phyloP scores from a whole-genome alignment of 1,140 invertebrate genomes.

The Drosophila simulans region DNA sequence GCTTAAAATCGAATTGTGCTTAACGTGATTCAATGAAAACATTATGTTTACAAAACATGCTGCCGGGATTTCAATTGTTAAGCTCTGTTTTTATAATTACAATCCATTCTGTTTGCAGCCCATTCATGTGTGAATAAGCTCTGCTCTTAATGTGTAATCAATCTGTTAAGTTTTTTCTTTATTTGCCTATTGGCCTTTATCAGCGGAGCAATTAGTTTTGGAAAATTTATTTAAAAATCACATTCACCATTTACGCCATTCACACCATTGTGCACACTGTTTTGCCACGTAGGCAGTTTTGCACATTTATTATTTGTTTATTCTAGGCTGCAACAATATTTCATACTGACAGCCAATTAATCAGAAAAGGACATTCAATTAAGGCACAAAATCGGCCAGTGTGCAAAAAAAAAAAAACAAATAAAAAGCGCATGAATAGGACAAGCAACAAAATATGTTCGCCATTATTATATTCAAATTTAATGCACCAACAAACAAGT shows the following conservation, averaged over 20 bases:
- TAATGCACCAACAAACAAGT: slow-evolving; percentile 63
- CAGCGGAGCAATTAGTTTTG: slow-evolving; percentile 64
- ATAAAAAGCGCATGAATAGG: slow-evolving; percentile 39
- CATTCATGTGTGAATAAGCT: slow-evolving; percentile 43
- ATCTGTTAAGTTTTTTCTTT: slow-evolving; percentile 31
- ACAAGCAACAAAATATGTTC: slow-evolving; percentile 56
- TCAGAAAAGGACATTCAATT: slow-evolving; percentile 83
- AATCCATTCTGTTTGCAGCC: slow-evolving; percentile 11
- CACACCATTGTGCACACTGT: slow-evolving; percentile 62
- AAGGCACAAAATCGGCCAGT: slow-evolving; percentile 71
- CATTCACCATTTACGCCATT: slow-evolving; percentile 50
- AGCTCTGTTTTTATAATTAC: slow-evolving; percentile 27
- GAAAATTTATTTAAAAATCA: slow-evolving; percentile 51
- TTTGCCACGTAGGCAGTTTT: slow-evolving; percentile 63
- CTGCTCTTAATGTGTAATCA: slow-evolving; percentile 48
- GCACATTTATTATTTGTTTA: slow-evolving; percentile 79
- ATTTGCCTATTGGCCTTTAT: slow-evolving; percentile 54
- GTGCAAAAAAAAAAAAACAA: slow-evolving; percentile 17
- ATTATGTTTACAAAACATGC: slow-evolving; percentile 11
- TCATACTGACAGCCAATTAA: slow-evolving; percentile 80
- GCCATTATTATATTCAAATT: slow-evolving; percentile 57
- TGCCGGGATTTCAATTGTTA: slow-evolving; percentile 5
- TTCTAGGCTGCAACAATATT: slow-evolving; percentile 70
- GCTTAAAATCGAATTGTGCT: slow-evolving; percentile 4
- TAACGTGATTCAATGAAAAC: slow-evolving; percentile 17